Evolutionary conservation across 2,888 invertebrate species (phyloP).

Genomic region (Meteorus colon): DNA sequence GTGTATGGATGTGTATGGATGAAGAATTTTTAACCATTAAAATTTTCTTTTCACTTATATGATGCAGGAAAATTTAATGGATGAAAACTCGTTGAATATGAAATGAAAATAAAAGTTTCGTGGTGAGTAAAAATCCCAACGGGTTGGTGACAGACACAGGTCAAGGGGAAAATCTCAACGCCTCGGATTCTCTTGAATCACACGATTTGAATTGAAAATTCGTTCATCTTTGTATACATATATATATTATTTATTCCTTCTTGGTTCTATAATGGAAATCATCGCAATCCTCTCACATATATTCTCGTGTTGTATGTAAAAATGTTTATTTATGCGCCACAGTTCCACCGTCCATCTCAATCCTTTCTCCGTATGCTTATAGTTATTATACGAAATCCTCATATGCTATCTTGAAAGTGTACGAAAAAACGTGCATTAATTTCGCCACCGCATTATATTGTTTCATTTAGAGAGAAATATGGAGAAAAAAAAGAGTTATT

Average conservation of each 20-base stretch:
- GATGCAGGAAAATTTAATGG: neutral
- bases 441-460: too few species aligned
- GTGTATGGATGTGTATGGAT: neutral
- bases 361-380: too few species aligned
- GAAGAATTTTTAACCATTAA: too few species aligned
- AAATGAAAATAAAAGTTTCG: slow-evolving; percentile 1
- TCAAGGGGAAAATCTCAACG: slow-evolving; percentile 5
- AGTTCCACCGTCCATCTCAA: too few species aligned
- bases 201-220: slow-evolving; percentile 30
- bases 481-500: neutral
- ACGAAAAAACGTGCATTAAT: too few species aligned
- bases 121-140: neutral
- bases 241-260: neutral
- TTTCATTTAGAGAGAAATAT: too few species aligned
- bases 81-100: neutral
- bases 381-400: too few species aligned
- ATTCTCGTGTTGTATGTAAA: neutral
- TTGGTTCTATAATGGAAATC: slow-evolving; percentile 28
- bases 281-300: neutral
- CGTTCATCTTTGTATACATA: slow-evolving; percentile 17
- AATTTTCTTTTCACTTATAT: too few species aligned
- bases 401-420: too few species aligned
- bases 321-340: neutral
- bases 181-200: neutral
- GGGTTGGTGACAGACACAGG: neutral